Evolutionary conservation across 1,140 invertebrate genomes (phyloP), one percentile per base, ranked within the genome.

Genomic region (Micrasema minimum): DNA sequence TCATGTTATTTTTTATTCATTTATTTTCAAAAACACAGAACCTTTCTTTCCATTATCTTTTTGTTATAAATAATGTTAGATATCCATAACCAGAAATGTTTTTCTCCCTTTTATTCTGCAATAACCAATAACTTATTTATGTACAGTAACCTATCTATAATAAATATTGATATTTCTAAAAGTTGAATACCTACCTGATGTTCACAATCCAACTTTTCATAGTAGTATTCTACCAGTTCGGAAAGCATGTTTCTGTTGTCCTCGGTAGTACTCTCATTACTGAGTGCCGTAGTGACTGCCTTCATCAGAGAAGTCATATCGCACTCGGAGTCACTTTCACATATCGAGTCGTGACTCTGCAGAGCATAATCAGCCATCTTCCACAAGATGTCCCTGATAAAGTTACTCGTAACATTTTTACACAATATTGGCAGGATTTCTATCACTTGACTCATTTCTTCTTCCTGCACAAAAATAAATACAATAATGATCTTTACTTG

Each of bases 171-270:
- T n/a, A n/a, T n/a, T n/a, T n/a, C n/a, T n/a, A n/a, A n/a, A n/a
- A n/a, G n/a, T n/a, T n/a, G n/a, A n/a, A n/a, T n/a, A n/a, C n/a
- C n/a, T 50, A 84, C 81, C 77, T 79, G 77, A 72, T 82, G 79
- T 31, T 86, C 82, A 43, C 84, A 81, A 41, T 81, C 77, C 1
- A 88, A 79, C 26, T 81, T 77, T 2, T 80, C 76, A 45, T 84
- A 83, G 46, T 87, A 81, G 6, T 77, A 77, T 73, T 87, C 86
- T 6, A 88, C 69, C 0, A 83, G 78, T 53, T 80, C 82, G 6
- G 82, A 82, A 10, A 88, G 51, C 16, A 86, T 57, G 0, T 83
- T 85, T 53, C 85, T 82, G 71, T 87, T 88, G 0, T 84, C 84
- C 37, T 87, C 84, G 62, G 86, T 84, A 50, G 86, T 85, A 69